These are phyloP conservation scores for Drosophila triauraria DNA, from an alignment of 1,140 invertebrate species.

Conservation along the genomic window DNA sequence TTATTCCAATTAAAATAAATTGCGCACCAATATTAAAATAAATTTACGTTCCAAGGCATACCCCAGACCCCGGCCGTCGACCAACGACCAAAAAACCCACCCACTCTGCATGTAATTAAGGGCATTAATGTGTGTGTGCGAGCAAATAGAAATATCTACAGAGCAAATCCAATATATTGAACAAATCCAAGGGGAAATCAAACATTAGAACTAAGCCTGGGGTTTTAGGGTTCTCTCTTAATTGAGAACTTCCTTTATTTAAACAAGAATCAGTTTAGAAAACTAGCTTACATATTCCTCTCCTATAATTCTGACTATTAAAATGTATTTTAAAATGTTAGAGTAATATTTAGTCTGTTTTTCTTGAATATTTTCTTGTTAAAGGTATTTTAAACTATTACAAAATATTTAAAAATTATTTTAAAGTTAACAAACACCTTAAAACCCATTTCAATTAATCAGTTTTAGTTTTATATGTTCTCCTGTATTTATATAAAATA, in stretches of 20 bases:
- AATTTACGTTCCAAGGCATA: constrained; percentile 65
- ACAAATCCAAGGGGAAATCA: neutral
- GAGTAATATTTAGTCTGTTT: neutral
- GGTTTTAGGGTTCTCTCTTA: no score
- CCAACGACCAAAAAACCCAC: constrained; percentile 2
- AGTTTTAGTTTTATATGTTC: neutral
- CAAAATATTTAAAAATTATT: neutral
- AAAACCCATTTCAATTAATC: neutral
- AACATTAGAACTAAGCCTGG: neutral
- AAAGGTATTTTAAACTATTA: neutral
- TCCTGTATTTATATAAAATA: neutral
- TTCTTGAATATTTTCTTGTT: neutral
- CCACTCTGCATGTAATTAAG: constrained; percentile 66
- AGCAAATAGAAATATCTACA: constrained; percentile 17
- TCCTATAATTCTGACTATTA: neutral
- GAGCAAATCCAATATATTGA: constrained; percentile 22
- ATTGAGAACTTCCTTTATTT: no score
- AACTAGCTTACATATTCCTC: neutral
- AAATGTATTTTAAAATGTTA: no score
- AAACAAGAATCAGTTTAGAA: no score
- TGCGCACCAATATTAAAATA: constrained; percentile 83
- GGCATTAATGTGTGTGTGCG: constrained; percentile 39
- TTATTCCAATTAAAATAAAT: constrained; percentile 85
- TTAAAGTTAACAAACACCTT: neutral
- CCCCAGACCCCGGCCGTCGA: constrained; percentile 1